These are phyloP conservation scores for Aplysina aerophoba DNA, from an alignment of 37 sponge, comb jelly and placozoan species.

Conservation along the genomic window DNA sequence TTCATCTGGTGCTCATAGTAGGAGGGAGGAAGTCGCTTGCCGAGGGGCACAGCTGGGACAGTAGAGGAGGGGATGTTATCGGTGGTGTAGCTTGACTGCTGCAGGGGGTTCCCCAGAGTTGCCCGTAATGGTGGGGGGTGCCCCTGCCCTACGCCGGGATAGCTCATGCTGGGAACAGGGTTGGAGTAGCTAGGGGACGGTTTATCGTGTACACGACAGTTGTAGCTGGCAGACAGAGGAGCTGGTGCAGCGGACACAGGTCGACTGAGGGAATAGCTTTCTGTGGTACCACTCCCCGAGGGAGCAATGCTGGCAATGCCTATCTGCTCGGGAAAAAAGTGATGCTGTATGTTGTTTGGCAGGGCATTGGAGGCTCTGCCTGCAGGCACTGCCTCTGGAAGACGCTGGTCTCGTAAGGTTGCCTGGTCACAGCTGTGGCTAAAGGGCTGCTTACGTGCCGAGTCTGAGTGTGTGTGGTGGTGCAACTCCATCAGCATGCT, in stretches of 20 bases:
- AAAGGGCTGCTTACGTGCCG: background rate
- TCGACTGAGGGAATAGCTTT: background rate
- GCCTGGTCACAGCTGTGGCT: background rate
- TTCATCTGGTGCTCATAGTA: slow-evolving; percentile 62
- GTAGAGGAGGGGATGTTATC: slow-evolving; percentile 23
- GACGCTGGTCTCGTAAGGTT: background rate
- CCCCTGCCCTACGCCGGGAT: background rate
- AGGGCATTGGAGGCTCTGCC: background rate
- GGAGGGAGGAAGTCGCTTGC: slow-evolving; percentile 33
- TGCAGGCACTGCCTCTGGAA: background rate
- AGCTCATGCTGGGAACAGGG: background rate
- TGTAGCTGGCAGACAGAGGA: background rate
- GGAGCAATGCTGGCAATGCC: no score
- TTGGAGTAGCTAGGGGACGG: no score
- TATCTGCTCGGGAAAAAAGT: background rate
- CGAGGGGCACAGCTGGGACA: no score
- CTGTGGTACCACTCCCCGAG: background rate
- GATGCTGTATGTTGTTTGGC: background rate
- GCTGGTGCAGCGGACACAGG: background rate
- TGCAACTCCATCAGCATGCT: background rate
- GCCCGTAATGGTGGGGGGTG: background rate
- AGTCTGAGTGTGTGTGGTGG: background rate
- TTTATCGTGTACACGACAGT: no score
- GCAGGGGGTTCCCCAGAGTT: background rate
- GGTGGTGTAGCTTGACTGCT: slow-evolving; percentile 15